Evolutionary conservation across 1,140 invertebrate genomes (phyloP), one percentile per base, ranked within the genome.

Genomic region (Cydia strobilella): DNA sequence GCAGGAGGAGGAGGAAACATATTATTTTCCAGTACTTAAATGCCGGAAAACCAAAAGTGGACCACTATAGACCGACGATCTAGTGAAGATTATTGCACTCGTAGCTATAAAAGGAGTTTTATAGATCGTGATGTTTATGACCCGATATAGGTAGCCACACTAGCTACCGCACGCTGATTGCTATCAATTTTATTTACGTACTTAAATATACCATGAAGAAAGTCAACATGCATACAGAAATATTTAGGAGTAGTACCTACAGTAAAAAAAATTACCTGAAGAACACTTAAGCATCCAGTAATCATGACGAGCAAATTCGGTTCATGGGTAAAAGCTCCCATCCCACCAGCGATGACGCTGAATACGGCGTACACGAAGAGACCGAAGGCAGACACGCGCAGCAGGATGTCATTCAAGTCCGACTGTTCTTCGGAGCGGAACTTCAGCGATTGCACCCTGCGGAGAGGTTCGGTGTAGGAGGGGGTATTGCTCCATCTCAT

Each of bases 291-390:
- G 27, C 96, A 94, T 77, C 97, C 96, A 65, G 97, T 98, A 72
- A 98, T 96, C 95, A 98, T 97, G 23, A 99, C 96, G 74, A 99
- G 93, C 1, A 98, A 93, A 86, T 97, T 97, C 0, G 97, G 97
- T 87, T 98, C 97, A 81, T 96, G 95, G 42, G 96, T 96, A 80
- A 97, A 96, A 7, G 96, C 96, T 42, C 96, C 96, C 76, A 97
- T 90, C 74, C 96, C 95, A 51, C 97, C 98, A 77, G 98, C 97
- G 81, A 99, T 98, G 59, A 99, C 96, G 85, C 97, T 98, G 93
- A 99, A 98, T 63, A 98, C 96, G 6, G 97, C 97, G 88, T 99
- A 99, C 23, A 97, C 95, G 91, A 98, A 98, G 48, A 98, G 94
- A 65, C 98, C 98, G 85, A 98, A 97, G 7, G 97, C 97, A 15